These are phyloP conservation scores for Neolamprologus sp. DNA, from an alignment of 2,113 vertebrate species.

Conservation along the genomic window DNA sequence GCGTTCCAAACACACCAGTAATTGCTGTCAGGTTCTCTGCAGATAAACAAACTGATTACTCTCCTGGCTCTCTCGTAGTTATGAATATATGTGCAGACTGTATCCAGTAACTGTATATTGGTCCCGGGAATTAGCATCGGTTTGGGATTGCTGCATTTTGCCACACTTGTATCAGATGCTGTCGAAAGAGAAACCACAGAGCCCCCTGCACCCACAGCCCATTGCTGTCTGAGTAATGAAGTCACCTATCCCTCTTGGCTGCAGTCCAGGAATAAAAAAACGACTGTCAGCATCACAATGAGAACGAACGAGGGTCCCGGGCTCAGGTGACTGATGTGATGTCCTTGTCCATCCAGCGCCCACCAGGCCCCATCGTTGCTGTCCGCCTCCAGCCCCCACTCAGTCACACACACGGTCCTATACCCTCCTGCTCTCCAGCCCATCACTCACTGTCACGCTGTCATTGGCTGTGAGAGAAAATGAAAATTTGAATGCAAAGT, in stretches of 20 bases:
- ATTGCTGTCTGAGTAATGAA: conserved; percentile 40
- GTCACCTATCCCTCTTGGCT: conserved; percentile 45
- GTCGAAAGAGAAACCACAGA: background rate
- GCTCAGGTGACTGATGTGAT: conserved; percentile 19
- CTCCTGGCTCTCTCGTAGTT: background rate
- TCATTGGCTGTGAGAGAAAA: conserved; percentile 8
- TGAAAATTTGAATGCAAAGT: conserved; percentile 14
- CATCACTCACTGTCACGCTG: conserved; percentile 46
- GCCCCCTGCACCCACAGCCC: background rate
- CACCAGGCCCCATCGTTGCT: background rate
- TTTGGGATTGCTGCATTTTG: conserved; percentile 7
- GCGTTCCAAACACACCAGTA: conserved; percentile 22
- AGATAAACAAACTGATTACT: conserved; percentile 18
- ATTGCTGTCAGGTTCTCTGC: conserved; percentile 38
- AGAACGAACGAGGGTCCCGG: background rate
- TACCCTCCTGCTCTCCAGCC: background rate
- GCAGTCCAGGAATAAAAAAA: conserved; percentile 30
- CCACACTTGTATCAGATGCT: background rate
- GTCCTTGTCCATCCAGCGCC: conserved; percentile 39
- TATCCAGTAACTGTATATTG: background rate
- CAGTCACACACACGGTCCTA: background rate
- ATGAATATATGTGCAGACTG: conserved; percentile 2
- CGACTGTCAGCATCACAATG: conserved; percentile 49
- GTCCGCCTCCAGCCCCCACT: background rate
- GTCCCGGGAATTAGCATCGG: background rate